Evolutionary conservation across 92 coral and sea anemone genomes (phyloP).

Genomic region (Paramuricea clavata): DNA sequence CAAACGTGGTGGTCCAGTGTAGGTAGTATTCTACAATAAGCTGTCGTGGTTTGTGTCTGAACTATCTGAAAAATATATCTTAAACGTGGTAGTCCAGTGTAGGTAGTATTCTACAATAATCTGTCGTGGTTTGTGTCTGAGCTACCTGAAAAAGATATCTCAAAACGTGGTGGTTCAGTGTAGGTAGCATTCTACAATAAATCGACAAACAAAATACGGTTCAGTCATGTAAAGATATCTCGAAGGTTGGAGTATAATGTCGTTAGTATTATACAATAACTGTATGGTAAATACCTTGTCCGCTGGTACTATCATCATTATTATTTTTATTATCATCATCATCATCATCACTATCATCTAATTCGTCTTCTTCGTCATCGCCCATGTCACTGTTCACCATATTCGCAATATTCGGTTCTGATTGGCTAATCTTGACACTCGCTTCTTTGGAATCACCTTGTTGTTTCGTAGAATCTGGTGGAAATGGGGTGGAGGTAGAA

Average conservation of each 20-base stretch:
- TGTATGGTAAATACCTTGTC: background rate
- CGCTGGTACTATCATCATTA: background rate
- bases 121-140: too few relatives aligned
- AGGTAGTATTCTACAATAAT: too few relatives aligned
- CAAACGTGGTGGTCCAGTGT: too few relatives aligned
- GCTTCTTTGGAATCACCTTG: background rate
- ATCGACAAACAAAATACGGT: too few relatives aligned
- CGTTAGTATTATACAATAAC: background rate
- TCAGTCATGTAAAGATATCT: too few relatives aligned
- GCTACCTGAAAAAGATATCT: too few relatives aligned
- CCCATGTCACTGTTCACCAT: background rate
- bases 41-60: too few relatives aligned
- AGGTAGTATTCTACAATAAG: too few relatives aligned
- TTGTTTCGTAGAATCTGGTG: background rate
- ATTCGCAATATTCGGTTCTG: conserved; percentile 4
- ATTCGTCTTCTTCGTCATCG: background rate
- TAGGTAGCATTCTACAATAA: too few relatives aligned
- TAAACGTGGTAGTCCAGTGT: too few relatives aligned
- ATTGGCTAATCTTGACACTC: background rate
- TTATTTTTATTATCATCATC: background rate
- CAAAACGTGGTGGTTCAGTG: too few relatives aligned
- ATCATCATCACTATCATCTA: conserved; percentile 3
- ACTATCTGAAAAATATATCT: too few relatives aligned
- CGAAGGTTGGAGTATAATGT: background rate
- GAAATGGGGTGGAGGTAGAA: background rate